A percentile compares a stretch with the other conserved stretches of the same genome.
Evolutionary conservation across 2,797 vertebrate genomes (phyloP).

Genomic region (Coreius guichenoti): DNA sequence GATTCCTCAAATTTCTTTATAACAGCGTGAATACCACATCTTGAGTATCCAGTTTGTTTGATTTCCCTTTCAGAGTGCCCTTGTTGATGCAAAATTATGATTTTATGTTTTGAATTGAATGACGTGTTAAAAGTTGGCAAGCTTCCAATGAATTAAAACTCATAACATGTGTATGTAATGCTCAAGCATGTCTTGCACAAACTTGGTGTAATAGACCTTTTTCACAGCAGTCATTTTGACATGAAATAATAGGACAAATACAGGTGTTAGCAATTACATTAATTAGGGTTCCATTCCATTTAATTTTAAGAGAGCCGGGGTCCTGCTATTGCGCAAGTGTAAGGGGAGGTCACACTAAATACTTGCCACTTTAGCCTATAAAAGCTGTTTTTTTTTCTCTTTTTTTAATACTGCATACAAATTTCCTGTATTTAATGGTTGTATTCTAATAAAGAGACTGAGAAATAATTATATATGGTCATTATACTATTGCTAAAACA

Average conservation of each 20-base stretch:
- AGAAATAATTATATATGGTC: neutral
- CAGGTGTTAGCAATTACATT: neutral
- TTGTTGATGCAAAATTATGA: conserved; percentile 7
- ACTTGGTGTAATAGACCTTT: neutral
- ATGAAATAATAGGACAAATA: neutral
- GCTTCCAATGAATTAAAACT: neutral
- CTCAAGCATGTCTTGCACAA: conserved; percentile 9
- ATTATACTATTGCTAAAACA: neutral
- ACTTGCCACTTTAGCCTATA: neutral
- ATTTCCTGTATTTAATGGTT: neutral
- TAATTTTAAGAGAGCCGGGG: neutral
- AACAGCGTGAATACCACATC: neutral
- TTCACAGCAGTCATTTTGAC: neutral
- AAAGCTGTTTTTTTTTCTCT: neutral
- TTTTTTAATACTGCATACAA: neutral
- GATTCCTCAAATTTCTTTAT: neutral
- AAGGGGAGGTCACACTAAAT: neutral
- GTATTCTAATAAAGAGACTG: neutral
- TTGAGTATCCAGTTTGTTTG: neutral
- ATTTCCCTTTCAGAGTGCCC: neutral
- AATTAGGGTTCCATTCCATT: neutral
- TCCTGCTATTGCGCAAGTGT: neutral
- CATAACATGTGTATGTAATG: neutral
- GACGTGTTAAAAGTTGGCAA: neutral
- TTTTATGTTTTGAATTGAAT: neutral